Evolutionary conservation across 1,140 invertebrate genomes (phyloP), one percentile per base, ranked within the genome.

Genomic region (Coelopa frigida): DNA sequence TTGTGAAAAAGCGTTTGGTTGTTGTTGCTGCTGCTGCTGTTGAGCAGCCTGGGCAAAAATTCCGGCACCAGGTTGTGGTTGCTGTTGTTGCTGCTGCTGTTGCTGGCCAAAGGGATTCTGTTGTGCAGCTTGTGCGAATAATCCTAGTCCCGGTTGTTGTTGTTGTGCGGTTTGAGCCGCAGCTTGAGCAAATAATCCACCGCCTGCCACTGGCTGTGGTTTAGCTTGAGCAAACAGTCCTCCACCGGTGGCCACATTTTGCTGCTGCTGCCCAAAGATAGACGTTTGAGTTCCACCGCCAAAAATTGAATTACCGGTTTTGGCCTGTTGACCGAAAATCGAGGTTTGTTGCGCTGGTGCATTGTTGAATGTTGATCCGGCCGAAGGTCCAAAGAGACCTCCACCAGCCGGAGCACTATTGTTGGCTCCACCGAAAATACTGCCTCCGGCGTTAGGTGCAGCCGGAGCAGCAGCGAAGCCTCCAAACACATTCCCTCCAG

Each of bases 321-420:
- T 23, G 5, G 33, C 14, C 37, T 54, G 57, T 14, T 55, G 55
- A 1, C 31, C 53, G 47, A 64, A 64, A 3, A 58, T 41, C 3
- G 29, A 49, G 14, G 43, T 14, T 24, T 47, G 46, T 5, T 18
- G 23, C 18, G 5, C n/a, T 11, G 15, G 27, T 31, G 26, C 29
- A 11, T 26, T 4, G 29, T 5, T 1, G 33, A 24, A 36, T 42
- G 42, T 32, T n/a, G 33, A 17, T 50, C 48, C 35, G 47, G 50
- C 2, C 10, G 43, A 42, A 24, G 49, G 3, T 20, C 12, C 7
- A 32, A 42, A 22, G 2, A 12, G 17, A 47, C 46, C 24, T 46
- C 52, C 15, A 44, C 48, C 1, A 24, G 42, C 18, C 49, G 50
- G 2, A n/a, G 40, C 33, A 36, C 53, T 54, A 17, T 53, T 24